Evolutionary conservation across 2,888 invertebrate genomes (phyloP), one percentile per base, ranked within the genome.

Genomic region (Drosophila crucigera): DNA sequence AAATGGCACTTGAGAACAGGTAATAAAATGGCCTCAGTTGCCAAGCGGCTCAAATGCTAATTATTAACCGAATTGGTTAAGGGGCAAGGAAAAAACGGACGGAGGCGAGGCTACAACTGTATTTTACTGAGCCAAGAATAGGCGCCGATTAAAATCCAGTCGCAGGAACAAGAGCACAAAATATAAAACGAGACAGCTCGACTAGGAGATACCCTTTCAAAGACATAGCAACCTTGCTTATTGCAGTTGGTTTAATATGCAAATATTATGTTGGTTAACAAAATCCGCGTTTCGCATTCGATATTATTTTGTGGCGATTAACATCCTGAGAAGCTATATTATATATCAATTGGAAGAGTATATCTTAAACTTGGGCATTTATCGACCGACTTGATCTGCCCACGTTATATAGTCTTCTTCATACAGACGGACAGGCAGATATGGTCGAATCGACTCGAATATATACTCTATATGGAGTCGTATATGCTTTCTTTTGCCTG

Each of bases 81-180:
- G 30, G 43, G 43, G 59, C 60, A 65, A 50, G 16, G 16, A 1
- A 54, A 3, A n/a, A 9, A 5, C 33, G 14, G 11, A 19, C 47
- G 11, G 65, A 50, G 65, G 39, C 37, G 39, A 16, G 58, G 37
- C 14, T 19, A 71, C 61, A 68, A 63, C 68, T 68, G 63, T 78
- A 81, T 77, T 78, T 71, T 50, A 61, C 43, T 54, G 56, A 14
- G 61, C 66, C 65, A 63, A 64, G 66, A 71, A 71, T 65, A 73
- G 67, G 60, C 80, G 54, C 79, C 81, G 87, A 84, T 89, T 83
- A 84, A 83, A 84, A 82, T 85, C 75, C 85, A 85, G 58, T 68
- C 65, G 69, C 70, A 78, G 41, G 39, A 65, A 35, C 19, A 69
- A 53, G 49, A 70, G 16, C 43, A 67, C 33, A 61, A 83, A 49